Conservation (phyloP, 53 echinoderm and acorn worm genomes). For the Patiria pectinifera region DNA sequence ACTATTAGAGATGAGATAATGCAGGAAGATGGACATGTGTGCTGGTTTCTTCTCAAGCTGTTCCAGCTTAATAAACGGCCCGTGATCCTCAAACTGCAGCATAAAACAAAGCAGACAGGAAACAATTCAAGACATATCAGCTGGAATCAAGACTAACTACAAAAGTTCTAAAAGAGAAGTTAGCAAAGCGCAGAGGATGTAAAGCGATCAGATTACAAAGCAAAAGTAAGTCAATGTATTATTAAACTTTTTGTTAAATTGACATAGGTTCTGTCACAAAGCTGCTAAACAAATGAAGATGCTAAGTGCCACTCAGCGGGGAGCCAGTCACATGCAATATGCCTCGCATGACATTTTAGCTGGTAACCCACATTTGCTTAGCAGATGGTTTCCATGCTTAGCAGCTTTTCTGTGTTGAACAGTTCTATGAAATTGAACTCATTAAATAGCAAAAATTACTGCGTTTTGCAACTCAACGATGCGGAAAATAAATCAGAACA, state of each 20-base stretch:
- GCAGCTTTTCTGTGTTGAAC: too few species aligned
- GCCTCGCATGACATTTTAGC: background rate
- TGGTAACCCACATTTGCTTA: too few species aligned
- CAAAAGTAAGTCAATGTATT: background rate
- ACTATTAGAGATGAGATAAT: slow-evolving; percentile 94
- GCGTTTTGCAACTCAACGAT: too few species aligned
- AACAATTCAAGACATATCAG: background rate
- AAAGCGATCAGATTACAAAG: background rate
- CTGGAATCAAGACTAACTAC: background rate
- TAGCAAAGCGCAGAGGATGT: background rate
- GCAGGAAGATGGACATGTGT: slow-evolving; percentile 96
- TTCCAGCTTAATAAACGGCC: slow-evolving; percentile 90
- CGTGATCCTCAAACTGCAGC: slow-evolving; percentile 90
- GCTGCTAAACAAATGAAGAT: too few species aligned
- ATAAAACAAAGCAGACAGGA: background rate
- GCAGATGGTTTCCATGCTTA: too few species aligned
- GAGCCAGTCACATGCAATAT: too few species aligned
- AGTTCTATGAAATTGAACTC: too few species aligned
- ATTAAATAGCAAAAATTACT: too few species aligned
- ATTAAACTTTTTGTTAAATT: too few species aligned
- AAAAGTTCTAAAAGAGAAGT: background rate
- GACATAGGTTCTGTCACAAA: too few species aligned
- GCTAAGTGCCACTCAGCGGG: too few species aligned
- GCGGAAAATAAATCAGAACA: too few species aligned
- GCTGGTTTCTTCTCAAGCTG: slow-evolving; percentile 93